Conservation (phyloP, 2,888 invertebrate species). For the Eupithecia insigniata region DNA sequence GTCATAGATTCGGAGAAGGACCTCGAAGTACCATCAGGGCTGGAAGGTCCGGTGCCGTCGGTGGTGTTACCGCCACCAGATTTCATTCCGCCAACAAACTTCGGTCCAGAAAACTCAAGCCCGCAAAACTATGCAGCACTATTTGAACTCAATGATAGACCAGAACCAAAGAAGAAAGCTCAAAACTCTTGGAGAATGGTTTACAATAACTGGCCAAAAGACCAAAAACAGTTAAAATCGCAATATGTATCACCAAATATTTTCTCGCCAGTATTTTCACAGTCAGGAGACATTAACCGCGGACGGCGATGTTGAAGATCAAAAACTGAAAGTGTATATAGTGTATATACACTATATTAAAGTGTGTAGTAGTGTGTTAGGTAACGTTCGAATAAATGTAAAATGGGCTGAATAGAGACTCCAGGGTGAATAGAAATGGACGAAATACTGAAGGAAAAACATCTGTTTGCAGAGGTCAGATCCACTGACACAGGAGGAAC, state of each 20-base stretch:
- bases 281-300: background rate
- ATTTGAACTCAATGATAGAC: background rate
- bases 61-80: conserved; percentile 68
- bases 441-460: too few relatives aligned
- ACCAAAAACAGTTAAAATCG: background rate
- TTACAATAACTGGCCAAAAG: background rate
- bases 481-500: too few relatives aligned
- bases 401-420: too few relatives aligned
- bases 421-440: too few relatives aligned
- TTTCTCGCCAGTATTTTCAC: background rate
- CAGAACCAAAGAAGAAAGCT: background rate
- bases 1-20: conserved; percentile 76
- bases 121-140: background rate
- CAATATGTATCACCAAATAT: background rate
- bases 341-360: too few relatives aligned
- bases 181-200: background rate
- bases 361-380: too few relatives aligned
- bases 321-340: background rate
- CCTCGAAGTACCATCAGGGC: conserved; percentile 75
- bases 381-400: background rate
- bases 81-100: conserved; percentile 47
- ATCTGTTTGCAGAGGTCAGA: too few relatives aligned
- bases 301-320: background rate
- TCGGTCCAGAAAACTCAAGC: background rate
- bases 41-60: conserved; percentile 75